Base-by-base conservation (phyloP, 2,113 vertebrate genomes). In the Callorhinus ursinus region DNA sequence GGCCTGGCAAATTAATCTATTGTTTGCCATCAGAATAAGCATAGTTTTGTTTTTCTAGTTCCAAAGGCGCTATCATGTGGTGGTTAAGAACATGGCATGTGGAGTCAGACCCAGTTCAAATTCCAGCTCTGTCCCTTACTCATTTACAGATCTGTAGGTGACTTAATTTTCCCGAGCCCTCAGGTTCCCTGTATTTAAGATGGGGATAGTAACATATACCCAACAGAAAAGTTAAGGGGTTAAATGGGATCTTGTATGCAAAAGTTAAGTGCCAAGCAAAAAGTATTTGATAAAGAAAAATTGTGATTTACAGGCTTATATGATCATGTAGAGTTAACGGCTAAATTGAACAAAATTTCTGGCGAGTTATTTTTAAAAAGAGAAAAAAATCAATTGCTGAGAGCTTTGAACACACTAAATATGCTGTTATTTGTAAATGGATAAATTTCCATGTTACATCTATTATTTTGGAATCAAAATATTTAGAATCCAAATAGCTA, bases 381-480 rank as follows among this genome's bases (percentile, higher is more conserved):
- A 42, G 49, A 69, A 94, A 82, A 80, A 79, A 95, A 80, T 65
- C 36, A 63, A 26, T 51, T 59, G 15, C 67, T 53, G 46, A 57
- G 24, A 72, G 28, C 53, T 65, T 15, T 51, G 9, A 19, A 74
- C 59, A 67, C 14, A 71, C 16, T 49, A 61, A 71, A 49, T n/a
- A 55, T 19, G 19, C 59, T 63, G 51, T 93, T 89, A 53, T 83
- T 67, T 83, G 33, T 46, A 71, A 93, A 89, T 88, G 71, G 63
- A 39, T 90, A 36, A 42, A 46, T 76, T 90, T 96, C 14, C 87
- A 39, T 11, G 12, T 57, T 18, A 65, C 2, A 31, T 36, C 11
- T 22, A 8, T 93, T 82, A 92, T 61, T 92, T 95, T 49, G 71
- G 33, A 49, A 67, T 96, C 42, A 76, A 92, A 93, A 69, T 61